Evolutionary conservation across 2,113 vertebrate genomes (phyloP), one percentile per base, ranked within the genome.

Genomic region (Raphicerus campestris): DNA sequence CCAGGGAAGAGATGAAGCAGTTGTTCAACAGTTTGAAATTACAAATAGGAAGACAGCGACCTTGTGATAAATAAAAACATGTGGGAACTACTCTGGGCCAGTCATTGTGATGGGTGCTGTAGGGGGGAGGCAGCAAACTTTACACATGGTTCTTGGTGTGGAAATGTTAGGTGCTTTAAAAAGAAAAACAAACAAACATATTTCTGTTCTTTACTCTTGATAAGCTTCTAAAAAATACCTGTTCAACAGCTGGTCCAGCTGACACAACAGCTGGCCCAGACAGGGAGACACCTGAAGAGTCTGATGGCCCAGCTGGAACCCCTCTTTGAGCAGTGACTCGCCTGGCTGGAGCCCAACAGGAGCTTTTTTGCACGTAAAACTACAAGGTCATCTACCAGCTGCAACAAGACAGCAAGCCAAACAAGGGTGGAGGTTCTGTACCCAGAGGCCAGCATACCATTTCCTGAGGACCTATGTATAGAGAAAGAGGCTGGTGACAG

Each of bases 231-330:
- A 55, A 85, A 58, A 75, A 35, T 55, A 49, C 45, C 45, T 49
- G 28, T 32, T 49, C 95, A 95, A 86, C 89, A 97, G n/a, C 96
- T 98, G 93, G 86, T 84, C 20, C 95, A 95, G 63, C 3, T 97
- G 93, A 97, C 96, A 10, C 91, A 96, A 58, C 95, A 97, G 84
- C 94, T 98, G 61, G 95, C 95, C 35, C 97, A 97, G 94, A 97
- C 97, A 16, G 97, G 98, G n/a, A 78, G 96, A 45, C 96, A 98
- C 78, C 94, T 98, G 35, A 97, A 96, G 63, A 89, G 14, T 35
- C 92, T 98, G 86, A 94, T 96, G 96, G 91, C 96, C 86, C 97
- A 97, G 86, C 94, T 98, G 83, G 97, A 98, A 49, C 98, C 98
- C 35, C 95, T 98, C 55, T 97, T 97, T 95, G 97, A 98, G 45